These are phyloP conservation scores for Ceuthmochares aereus DNA, from an alignment of 2,113 vertebrate genomes.

Conservation along the genomic window DNA sequence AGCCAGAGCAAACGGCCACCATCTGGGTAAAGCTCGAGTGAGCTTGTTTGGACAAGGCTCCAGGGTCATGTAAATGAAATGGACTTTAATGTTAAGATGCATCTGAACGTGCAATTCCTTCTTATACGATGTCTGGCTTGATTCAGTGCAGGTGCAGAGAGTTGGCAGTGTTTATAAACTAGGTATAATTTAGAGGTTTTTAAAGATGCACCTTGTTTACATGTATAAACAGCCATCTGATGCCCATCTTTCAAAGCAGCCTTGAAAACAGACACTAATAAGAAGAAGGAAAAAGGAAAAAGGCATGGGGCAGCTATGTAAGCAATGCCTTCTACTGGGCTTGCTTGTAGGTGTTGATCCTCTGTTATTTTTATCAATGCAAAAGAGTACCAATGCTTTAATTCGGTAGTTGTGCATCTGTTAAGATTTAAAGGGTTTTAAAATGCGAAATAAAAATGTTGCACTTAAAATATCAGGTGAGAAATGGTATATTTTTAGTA, in stretches of 20 bases:
- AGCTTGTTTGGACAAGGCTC: conserved; percentile 79
- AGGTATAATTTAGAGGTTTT: background rate
- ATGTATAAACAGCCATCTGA: background rate
- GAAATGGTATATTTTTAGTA: background rate
- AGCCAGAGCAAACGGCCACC: conserved; percentile 81
- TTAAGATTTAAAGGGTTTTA: background rate
- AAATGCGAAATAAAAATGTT: background rate
- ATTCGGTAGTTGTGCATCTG: background rate
- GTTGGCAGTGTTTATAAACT: background rate
- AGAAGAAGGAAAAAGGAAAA: background rate
- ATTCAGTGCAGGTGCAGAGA: conserved; percentile 36
- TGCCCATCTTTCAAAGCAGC: background rate
- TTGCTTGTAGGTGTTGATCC: background rate
- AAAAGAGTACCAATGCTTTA: background rate
- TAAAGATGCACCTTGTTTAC: background rate
- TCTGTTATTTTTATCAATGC: background rate
- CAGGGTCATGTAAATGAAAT: conserved; percentile 75
- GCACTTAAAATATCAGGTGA: conserved; percentile 33
- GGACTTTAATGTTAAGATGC: conserved; percentile 69
- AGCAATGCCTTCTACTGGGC: background rate
- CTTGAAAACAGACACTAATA: background rate
- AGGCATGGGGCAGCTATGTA: background rate
- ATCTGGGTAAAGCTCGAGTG: conserved; percentile 82
- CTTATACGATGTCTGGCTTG: background rate
- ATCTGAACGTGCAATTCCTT: conserved; percentile 38